Evolutionary conservation across 2,113 vertebrate genomes (phyloP).

Genomic region (Callorhinus ursinus): DNA sequence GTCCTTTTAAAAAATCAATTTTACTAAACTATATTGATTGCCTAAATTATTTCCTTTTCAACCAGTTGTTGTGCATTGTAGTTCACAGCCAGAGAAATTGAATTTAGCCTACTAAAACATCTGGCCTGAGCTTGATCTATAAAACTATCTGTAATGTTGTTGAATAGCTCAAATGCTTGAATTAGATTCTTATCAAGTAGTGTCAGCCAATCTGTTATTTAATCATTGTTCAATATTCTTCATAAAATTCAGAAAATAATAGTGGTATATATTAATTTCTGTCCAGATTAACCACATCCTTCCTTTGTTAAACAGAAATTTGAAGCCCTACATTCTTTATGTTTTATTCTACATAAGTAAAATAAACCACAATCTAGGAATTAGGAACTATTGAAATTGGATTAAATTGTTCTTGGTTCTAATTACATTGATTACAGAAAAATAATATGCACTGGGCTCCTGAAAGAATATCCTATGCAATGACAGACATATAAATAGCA

Average conservation of each 20-base stretch:
- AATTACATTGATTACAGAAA: slow-evolving; percentile 17
- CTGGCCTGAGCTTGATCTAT: neutral
- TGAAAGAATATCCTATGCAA: neutral
- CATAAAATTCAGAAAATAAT: slow-evolving; percentile 40
- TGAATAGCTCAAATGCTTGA: neutral
- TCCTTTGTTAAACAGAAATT: slow-evolving; percentile 53
- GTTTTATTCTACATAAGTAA: slow-evolving; percentile 7
- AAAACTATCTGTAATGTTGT: neutral
- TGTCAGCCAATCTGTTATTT: slow-evolving; percentile 14
- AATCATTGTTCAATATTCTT: neutral
- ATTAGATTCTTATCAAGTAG: neutral
- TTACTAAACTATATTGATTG: neutral
- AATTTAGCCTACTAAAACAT: neutral
- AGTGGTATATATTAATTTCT: neutral
- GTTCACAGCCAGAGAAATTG: neutral
- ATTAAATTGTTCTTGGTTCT: slow-evolving; percentile 29
- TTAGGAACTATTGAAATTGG: slow-evolving; percentile 3
- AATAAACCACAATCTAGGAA: slow-evolving; percentile 19
- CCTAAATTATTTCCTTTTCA: neutral
- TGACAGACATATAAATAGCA: neutral
- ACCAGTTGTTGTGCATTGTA: neutral
- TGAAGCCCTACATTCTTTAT: slow-evolving; percentile 18
- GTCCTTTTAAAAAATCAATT: neutral
- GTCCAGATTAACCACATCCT: neutral
- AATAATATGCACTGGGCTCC: neutral